These are phyloP conservation scores for Crotalus tigris DNA, from an alignment of 2,113 vertebrate genomes.

Conservation along the genomic window DNA sequence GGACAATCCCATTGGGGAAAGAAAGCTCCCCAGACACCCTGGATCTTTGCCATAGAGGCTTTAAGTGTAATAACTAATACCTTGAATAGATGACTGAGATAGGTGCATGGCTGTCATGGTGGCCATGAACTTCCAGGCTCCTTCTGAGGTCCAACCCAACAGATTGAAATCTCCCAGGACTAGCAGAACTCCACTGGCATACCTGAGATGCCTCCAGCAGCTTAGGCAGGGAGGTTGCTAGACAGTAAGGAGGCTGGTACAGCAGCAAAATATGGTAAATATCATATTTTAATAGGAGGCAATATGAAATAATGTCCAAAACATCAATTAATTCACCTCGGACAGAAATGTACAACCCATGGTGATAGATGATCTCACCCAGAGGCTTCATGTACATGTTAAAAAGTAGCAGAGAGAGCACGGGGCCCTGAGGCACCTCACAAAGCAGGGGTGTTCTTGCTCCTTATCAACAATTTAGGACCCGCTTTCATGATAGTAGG, in stretches of 20 bases:
- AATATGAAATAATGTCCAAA: not conserved
- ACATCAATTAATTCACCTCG: not conserved
- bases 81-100: too few species aligned
- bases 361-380: not conserved
- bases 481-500: not conserved
- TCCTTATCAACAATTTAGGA: not conserved
- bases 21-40: not conserved
- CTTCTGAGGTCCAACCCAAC: not conserved
- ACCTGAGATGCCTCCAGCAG: not conserved
- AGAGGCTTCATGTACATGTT: not conserved
- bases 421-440: not conserved
- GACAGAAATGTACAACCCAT: not conserved
- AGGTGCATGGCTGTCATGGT: too few species aligned
- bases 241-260: not conserved
- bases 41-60: too few species aligned
- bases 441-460: not conserved
- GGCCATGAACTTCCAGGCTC: too few species aligned
- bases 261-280: not conserved
- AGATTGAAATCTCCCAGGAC: not conserved
- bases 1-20: not conserved
- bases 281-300: not conserved
- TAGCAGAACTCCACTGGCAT: not conserved
- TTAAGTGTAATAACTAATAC: too few species aligned
- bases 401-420: not conserved
- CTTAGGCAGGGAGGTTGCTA: not conserved